Evolutionary conservation across 2,113 vertebrate genomes (phyloP).

Genomic region (Amblyornis subalaris): DNA sequence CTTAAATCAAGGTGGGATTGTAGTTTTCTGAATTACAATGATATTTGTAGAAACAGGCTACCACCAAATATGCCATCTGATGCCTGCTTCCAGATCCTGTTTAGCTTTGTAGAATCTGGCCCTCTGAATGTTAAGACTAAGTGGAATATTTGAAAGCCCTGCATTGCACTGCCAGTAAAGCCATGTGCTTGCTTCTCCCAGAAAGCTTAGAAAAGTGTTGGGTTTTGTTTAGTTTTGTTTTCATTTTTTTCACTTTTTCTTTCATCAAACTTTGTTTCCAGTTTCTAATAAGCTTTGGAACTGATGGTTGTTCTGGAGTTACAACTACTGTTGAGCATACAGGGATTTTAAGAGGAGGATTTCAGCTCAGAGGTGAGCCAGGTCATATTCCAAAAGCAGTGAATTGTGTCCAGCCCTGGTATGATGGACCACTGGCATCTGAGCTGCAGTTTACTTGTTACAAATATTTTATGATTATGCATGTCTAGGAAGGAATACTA

Average conservation of each 20-base stretch:
- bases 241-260: not conserved
- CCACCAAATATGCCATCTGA: not conserved
- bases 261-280: not conserved
- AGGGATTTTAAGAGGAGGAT: not conserved
- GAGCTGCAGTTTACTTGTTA: not conserved
- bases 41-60: not conserved
- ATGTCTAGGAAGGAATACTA: not conserved
- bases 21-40: not conserved
- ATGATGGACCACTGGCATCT: accelerated
- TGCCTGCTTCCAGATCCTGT: not conserved
- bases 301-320: not conserved
- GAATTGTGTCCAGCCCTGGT: not conserved
- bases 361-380: not conserved
- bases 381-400: not conserved
- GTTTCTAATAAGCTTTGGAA: not conserved
- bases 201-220: not conserved
- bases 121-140: not conserved
- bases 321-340: not conserved
- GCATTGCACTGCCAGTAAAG: not conserved
- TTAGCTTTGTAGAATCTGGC: not conserved
- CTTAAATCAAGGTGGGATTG: not conserved
- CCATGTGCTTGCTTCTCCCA: not conserved
- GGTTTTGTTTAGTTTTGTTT: not conserved
- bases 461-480: not conserved
- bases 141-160: not conserved